Conservation (phyloP, 2,797 vertebrate genomes). For the Pipistrellus kuhlii region DNA sequence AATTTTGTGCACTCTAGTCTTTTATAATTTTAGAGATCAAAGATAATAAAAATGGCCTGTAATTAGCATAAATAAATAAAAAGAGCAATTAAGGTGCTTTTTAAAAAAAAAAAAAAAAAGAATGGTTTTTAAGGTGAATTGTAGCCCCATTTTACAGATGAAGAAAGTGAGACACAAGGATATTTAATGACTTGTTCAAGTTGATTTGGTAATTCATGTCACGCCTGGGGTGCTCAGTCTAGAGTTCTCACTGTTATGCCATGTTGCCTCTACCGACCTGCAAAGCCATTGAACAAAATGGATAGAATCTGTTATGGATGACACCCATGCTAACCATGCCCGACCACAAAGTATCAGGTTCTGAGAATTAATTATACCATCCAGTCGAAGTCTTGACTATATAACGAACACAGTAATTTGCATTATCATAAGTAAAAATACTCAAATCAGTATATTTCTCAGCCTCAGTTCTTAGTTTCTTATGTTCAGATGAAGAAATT, state of each 20-base stretch:
- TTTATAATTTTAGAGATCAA: constrained; percentile 48
- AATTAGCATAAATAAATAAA: neutral
- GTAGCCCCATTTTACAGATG: constrained; percentile 7
- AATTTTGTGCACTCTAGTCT: neutral
- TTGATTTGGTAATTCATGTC: no score
- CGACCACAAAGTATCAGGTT: neutral
- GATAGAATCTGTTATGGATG: neutral
- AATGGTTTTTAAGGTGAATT: constrained; percentile 23
- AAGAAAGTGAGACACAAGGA: neutral
- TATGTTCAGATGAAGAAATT: neutral
- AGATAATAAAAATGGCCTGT: neutral
- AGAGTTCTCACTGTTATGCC: neutral
- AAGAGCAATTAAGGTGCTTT: neutral
- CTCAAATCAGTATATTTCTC: neutral
- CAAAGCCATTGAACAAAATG: neutral
- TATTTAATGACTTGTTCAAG: neutral
- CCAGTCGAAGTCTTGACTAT: neutral
- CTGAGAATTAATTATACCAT: constrained; percentile 1
- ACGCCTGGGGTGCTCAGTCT: neutral
- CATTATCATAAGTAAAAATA: neutral
- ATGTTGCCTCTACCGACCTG: neutral
- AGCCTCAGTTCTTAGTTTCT: neutral
- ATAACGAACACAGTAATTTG: neutral
- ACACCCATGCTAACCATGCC: neutral
- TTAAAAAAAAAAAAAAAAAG: neutral